Conservation (phyloP, 2,797 vertebrate genomes). For the Catostomus latipinnis region DNA sequence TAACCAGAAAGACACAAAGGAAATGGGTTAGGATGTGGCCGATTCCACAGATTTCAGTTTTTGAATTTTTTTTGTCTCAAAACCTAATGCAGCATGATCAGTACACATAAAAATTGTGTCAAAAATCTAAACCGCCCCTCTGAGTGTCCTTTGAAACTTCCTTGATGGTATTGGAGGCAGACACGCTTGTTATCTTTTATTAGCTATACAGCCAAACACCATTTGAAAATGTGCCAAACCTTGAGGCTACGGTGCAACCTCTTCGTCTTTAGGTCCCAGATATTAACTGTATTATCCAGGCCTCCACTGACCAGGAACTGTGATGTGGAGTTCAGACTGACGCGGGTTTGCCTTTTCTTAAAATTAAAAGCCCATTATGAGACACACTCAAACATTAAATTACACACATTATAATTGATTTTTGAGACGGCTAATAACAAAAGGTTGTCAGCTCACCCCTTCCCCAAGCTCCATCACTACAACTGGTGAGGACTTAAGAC, state of each 20-base stretch:
- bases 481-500: conserved; percentile 87
- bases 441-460: conserved; percentile 82
- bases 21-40: background rate
- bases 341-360: conserved; percentile 92
- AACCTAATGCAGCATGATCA: too few relatives aligned
- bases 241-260: conserved; percentile 88
- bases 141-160: background rate
- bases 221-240: conserved; percentile 69
- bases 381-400: conserved; percentile 13
- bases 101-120: too few relatives aligned
- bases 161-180: background rate
- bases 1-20: conserved; percentile 59
- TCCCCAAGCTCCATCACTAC: conserved; percentile 90
- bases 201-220: background rate
- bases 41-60: background rate
- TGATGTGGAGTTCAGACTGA: conserved; percentile 87
- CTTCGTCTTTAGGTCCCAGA: conserved; percentile 97
- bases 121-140: background rate
- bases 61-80: background rate
- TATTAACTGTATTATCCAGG: conserved; percentile 88
- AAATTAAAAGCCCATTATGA: conserved; percentile 18
- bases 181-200: background rate
- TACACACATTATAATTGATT: conserved; percentile 53
- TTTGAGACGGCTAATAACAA: background rate
- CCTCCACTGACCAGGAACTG: conserved; percentile 91